phyloP scores from a whole-genome alignment of 2,888 invertebrate species.

The Megalurothrips usitatus region DNA sequence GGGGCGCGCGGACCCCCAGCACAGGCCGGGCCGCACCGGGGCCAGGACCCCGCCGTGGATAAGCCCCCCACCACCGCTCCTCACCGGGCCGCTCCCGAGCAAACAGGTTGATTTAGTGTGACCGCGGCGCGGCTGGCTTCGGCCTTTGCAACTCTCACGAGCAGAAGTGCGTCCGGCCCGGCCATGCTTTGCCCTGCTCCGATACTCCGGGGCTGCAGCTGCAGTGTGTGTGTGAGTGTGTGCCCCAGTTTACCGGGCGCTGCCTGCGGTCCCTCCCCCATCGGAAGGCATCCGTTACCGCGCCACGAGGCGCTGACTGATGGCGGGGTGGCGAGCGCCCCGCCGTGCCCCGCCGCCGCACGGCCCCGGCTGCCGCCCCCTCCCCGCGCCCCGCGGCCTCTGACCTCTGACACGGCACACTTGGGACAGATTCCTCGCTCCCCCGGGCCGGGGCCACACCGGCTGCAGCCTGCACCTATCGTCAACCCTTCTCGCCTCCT shows the following conservation, averaged over 20 bases:
- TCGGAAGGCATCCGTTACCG: not conserved
- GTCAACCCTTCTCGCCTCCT: not conserved
- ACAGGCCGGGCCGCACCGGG: too few relatives aligned
- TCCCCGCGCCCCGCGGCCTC: too few relatives aligned
- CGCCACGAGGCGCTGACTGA: not conserved
- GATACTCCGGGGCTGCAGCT: too few relatives aligned
- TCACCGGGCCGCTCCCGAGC: not conserved
- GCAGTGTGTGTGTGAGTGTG: not conserved
- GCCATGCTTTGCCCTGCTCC: too few relatives aligned
- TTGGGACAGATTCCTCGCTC: constrained; percentile 6
- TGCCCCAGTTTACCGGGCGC: too few relatives aligned
- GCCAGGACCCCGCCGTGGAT: not conserved
- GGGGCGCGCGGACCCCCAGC: too few relatives aligned
- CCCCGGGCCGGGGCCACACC: not conserved
- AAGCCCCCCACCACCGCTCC: not conserved
- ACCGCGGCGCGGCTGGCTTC: not conserved
- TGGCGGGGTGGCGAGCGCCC: not conserved
- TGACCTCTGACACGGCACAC: constrained; percentile 17
- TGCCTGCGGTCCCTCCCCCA: not conserved
- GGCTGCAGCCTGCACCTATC: not conserved
- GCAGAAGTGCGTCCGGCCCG: too few relatives aligned
- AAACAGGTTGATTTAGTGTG: not conserved
- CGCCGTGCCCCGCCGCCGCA: too few relatives aligned
- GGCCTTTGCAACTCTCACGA: too few relatives aligned
- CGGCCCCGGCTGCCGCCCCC: too few relatives aligned